phyloP scores from a whole-genome alignment of 2,797 vertebrate genomes.

The Picus viridis region DNA sequence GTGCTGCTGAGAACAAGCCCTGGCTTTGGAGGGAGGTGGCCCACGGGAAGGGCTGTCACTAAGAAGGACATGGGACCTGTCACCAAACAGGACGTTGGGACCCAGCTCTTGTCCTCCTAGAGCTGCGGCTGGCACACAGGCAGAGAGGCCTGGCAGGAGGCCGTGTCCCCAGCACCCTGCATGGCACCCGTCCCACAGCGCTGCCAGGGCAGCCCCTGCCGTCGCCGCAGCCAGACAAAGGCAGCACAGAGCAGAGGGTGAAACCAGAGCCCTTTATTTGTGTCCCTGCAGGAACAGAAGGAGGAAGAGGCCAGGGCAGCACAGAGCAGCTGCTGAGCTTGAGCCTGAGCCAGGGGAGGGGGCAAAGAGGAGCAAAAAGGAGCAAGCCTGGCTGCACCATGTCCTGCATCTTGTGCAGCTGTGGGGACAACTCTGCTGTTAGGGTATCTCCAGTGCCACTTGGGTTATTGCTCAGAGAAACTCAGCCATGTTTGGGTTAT shows the following conservation, averaged over 20 bases:
- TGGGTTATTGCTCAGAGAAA: neutral
- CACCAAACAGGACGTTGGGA: neutral
- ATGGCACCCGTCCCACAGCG: neutral
- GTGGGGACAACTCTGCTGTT: neutral
- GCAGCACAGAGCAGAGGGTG: conserved; percentile 28
- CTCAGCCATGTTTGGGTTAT: fast-evolving
- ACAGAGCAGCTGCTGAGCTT: neutral
- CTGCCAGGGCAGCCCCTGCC: neutral
- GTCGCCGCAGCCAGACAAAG: neutral
- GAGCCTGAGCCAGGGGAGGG: neutral
- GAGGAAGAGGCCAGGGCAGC: neutral
- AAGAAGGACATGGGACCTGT: neutral
- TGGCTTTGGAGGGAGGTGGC: neutral
- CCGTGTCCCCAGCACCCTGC: neutral
- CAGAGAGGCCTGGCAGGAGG: conserved; percentile 17
- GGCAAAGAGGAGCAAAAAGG: neutral
- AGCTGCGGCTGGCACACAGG: neutral
- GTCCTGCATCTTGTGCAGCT: neutral
- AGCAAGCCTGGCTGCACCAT: neutral
- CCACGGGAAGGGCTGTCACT: neutral
- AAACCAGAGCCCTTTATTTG: conserved; percentile 68
- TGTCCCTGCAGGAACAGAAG: neutral
- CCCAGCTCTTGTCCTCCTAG: too few species aligned
- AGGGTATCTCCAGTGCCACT: neutral
- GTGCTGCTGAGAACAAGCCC: neutral